These are phyloP conservation scores for Taxidea taxus DNA, from an alignment of 2,113 vertebrate genomes.

Conservation along the genomic window DNA sequence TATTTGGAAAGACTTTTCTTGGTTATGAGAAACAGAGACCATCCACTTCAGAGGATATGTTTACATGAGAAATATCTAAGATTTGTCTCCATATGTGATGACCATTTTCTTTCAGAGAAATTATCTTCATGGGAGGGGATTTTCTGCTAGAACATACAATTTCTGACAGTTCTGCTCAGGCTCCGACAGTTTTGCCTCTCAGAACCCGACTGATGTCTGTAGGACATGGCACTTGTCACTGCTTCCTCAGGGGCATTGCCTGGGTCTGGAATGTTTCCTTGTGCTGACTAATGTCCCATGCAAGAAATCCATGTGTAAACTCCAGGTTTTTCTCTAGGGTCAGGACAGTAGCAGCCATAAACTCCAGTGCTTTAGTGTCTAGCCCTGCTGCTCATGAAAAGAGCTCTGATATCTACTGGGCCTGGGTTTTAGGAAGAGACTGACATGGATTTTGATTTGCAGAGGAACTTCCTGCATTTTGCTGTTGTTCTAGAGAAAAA, in stretches of 20 bases:
- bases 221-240: background rate
- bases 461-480: background rate
- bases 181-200: background rate
- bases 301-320: background rate
- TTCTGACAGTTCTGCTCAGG: background rate
- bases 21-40: slow-evolving; percentile 14
- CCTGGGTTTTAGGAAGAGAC: background rate
- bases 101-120: background rate
- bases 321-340: slow-evolving; percentile 5
- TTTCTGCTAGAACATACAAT: background rate
- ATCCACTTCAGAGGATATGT: background rate
- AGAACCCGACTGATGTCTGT: background rate
- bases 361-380: background rate
- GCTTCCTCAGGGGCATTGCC: background rate
- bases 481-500: background rate
- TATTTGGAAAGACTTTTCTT: slow-evolving; percentile 12
- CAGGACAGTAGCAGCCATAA: background rate
- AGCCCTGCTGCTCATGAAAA: background rate
- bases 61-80: slow-evolving; percentile 28
- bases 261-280: background rate
- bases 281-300: background rate
- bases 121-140: background rate
- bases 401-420: background rate
- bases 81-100: background rate
- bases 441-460: background rate